Base-by-base conservation (phyloP, 1,140 invertebrate species). In the Frieseomelitta varia region DNA sequence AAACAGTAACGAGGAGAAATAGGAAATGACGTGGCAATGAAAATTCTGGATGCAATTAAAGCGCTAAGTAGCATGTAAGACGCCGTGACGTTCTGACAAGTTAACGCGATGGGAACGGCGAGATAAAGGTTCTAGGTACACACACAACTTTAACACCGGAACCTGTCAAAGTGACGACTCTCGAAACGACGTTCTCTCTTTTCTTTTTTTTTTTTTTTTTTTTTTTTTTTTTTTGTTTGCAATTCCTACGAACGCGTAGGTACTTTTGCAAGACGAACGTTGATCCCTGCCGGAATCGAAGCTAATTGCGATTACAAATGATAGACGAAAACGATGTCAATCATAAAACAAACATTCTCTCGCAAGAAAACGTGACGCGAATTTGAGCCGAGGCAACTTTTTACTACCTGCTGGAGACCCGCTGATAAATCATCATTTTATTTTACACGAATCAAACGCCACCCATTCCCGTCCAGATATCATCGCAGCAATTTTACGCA, bases 11-110 rank as follows among this genome's bases (percentile, higher is more conserved):
- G 47, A 27, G n/a, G 17, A 53, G 34, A 53, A 53, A 73, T 51
- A 73, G 71, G n/a, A 73, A 72, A 51, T 72, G 68, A 71, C 47
- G 68, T n/a, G 68, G 68, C 47, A 71, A 71, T 71, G 47, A 71
- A n/a, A 71, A 71, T 71, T 47, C 24, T 47, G 4, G 68, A 47
- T 71, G 68, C 24, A 47, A 71, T 71, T 71, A 71, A 71, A n/a
- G 21, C 12, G 68, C 24, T 71, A 71, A 71, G 39, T 21, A n/a
- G 68, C 68, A 15, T 47, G 68, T 47, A 71, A 67, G 30, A 67
- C 65, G 30, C 30, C 17, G 17, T 34, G 65, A 34, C 30, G 65
- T 67, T 17, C 27, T 27, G 63, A 65, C 63, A 17, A 6, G 63
- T 27, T 65, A 67, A 67, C 65, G 3, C 3, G 65, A 21, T 67